Conservation (phyloP, 1,140 invertebrate species). For the Drosophila equinoxialis region DNA sequence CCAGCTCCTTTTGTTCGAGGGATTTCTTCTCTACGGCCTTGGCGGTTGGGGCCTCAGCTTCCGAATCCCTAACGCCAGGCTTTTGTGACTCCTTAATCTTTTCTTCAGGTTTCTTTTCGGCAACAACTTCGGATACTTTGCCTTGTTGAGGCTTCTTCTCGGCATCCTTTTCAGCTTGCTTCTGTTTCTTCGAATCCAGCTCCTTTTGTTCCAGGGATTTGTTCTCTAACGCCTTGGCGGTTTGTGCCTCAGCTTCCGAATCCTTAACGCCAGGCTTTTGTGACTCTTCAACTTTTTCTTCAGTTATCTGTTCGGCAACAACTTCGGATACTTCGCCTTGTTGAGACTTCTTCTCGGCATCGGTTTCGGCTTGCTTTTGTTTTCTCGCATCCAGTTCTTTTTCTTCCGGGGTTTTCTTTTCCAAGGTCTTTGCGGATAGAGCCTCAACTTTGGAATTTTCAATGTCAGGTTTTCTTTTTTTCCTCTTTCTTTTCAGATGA, state of each 20-base stretch:
- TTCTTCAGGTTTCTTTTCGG: conserved; percentile 9
- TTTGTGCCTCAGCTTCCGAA: conserved; percentile 7
- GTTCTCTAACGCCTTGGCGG: conserved; percentile 14
- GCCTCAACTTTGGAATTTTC: background rate
- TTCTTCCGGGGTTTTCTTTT: background rate
- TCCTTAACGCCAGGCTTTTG: conserved; percentile 6
- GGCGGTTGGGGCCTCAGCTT: no score
- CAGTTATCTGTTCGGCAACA: conserved; percentile 11
- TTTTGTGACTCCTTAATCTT: no score
- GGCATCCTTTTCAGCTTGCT: conserved; percentile 19
- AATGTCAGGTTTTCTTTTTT: conserved; percentile 14
- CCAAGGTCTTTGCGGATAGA: background rate
- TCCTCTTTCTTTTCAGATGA: no score
- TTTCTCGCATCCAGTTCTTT: conserved; percentile 2
- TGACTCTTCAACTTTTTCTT: conserved; percentile 6
- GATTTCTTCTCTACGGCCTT: no score
- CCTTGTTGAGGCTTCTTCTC: conserved; percentile 10
- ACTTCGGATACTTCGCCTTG: conserved; percentile 20
- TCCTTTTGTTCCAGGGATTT: conserved; percentile 20
- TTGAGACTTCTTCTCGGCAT: conserved; percentile 9
- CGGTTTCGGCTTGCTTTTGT: conserved; percentile 10
- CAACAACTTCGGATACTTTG: conserved; percentile 19
- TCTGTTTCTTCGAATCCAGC: conserved; percentile 16
- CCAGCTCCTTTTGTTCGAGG: no score
- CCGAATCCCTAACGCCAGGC: no score